Evolutionary conservation across 30 jellyfish, hydroid and myxozoan genomes (phyloP), one percentile per base, ranked within the genome.

Genomic region (Aurelia aurita): DNA sequence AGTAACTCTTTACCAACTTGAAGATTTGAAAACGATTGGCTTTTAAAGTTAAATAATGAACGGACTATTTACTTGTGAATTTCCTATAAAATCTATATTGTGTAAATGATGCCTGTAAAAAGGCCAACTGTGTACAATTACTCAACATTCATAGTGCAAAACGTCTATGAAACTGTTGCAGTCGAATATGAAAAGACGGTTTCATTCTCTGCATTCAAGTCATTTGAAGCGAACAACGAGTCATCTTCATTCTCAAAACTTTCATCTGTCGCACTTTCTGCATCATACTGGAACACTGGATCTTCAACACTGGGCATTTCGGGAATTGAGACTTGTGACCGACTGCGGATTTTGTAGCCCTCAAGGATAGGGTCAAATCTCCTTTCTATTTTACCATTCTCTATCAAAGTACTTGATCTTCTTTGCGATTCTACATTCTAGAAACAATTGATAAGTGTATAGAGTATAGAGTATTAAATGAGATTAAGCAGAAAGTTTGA

Each of bases 281-380:
- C 82, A 10, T 83, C 87, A 22, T 1, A 69, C 23, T 83, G 62
- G 74, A 83, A 5, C 31, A 57, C 87, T 53, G 93, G 54, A 23
- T 28, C 57, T 15, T 68, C 85, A 19, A 83, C 53, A 15, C 51
- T 58, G n/a, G 93, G 87, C 9, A 83, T 13, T 13, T 39, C 61
- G 14, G 93, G 93, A 9, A 83, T 34, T 18, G 86, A 19, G 5
- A 83, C 51, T 75, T 55, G 77, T 6, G 68, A 22, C 59, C 60
- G 80, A 34, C 81, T 53, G 19, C 84, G 71, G 44, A 87, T 75
- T 57, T 73, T 76, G 74, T 72, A 87, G 20, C 90, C 96, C 44
- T 87, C 96, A 0, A 87, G 57, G 46, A 87, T 68, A 18, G 96
- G 96, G 78, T 87, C 96, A 58, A 87, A 87, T 19, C 74, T 62